Conservation (phyloP, 2,888 invertebrate genomes). For the Boloria selene region DNA sequence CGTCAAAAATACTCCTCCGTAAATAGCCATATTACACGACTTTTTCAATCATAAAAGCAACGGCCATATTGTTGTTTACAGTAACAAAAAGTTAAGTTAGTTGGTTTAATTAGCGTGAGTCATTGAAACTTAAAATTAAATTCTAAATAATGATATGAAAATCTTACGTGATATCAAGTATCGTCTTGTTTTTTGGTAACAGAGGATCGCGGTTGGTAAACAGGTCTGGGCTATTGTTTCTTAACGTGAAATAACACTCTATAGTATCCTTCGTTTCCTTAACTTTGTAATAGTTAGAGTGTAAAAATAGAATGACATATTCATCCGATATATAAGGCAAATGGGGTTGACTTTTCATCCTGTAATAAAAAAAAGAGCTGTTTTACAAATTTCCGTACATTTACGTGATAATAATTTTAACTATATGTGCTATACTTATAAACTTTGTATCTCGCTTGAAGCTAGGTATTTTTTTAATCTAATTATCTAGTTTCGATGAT, state of each 20-base stretch:
- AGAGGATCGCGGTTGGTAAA: constrained; percentile 83
- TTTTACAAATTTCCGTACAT: background rate
- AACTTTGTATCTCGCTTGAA: too few species aligned
- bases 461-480: too few species aligned
- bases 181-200: constrained; percentile 73
- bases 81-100: too few species aligned
- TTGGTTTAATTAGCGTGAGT: too few species aligned
- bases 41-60: too few species aligned
- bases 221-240: constrained; percentile 81
- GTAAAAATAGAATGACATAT: constrained; percentile 84
- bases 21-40: too few species aligned
- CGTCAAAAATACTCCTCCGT: too few species aligned
- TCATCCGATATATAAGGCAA: constrained; percentile 84
- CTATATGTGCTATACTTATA: too few species aligned
- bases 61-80: too few species aligned
- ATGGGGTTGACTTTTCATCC: constrained; percentile 84
- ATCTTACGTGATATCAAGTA: constrained; percentile 82
- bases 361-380: constrained; percentile 54
- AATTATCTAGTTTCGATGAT: too few species aligned
- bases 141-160: too few species aligned
- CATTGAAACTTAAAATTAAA: too few species aligned
- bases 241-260: constrained; percentile 81
- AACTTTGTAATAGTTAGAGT: constrained; percentile 80
- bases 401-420: background rate
- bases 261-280: constrained; percentile 77